Conservation (phyloP, 1,140 invertebrate genomes). For the Leptinotarsa lineolata region DNA sequence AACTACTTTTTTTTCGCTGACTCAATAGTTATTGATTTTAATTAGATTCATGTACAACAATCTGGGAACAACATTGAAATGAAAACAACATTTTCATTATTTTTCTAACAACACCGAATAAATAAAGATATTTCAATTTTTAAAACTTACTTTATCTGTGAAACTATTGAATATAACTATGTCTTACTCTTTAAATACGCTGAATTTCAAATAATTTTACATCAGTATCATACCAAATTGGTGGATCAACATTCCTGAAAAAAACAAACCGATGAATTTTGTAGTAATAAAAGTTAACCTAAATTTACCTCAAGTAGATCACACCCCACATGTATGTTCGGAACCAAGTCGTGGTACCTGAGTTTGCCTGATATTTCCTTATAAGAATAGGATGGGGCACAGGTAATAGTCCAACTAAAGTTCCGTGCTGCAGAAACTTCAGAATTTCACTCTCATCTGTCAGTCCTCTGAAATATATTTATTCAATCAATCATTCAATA, state of each 20-base stretch:
- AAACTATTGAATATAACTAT: neutral
- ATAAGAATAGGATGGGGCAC: constrained; percentile 99
- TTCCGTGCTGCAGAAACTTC: constrained; percentile 98
- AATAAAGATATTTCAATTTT: no score
- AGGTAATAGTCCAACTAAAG: constrained; percentile 94
- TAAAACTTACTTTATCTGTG: neutral
- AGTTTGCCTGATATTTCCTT: constrained; percentile 97
- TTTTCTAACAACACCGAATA: no score
- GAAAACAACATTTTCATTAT: neutral
- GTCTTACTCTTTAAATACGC: constrained; percentile 66
- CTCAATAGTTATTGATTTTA: neutral
- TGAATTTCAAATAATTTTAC: constrained; percentile 99
- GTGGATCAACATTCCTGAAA: constrained; percentile 94
- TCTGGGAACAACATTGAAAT: neutral
- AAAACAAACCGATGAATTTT: constrained; percentile 38
- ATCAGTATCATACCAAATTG: constrained; percentile 99
- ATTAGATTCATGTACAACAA: neutral
- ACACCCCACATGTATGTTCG: constrained; percentile 99
- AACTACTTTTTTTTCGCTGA: no score
- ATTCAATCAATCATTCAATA: neutral
- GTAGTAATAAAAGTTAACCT: neutral
- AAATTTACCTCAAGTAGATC: constrained; percentile 86
- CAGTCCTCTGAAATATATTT: constrained; percentile 72
- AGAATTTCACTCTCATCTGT: constrained; percentile 99
- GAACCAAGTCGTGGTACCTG: constrained; percentile 98